Evolutionary conservation across 2,797 vertebrate genomes (phyloP).

Genomic region (Pampus argenteus): DNA sequence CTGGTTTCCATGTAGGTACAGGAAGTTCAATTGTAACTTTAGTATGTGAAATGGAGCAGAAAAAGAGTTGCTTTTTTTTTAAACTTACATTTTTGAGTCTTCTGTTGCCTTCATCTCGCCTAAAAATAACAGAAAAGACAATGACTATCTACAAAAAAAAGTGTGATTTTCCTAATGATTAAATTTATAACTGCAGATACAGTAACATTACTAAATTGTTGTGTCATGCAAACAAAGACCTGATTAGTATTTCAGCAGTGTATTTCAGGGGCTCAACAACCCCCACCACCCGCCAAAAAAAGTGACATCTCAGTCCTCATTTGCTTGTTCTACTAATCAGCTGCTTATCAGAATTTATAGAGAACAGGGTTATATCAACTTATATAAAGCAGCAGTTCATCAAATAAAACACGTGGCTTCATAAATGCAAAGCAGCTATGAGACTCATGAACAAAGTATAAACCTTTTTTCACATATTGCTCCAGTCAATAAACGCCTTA

Average conservation of each 20-base stretch:
- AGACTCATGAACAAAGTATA: conserved; percentile 1
- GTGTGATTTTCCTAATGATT: background rate
- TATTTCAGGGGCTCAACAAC: background rate
- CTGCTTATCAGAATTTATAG: conserved; percentile 49
- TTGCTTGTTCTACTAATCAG: conserved; percentile 57
- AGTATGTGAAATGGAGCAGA: background rate
- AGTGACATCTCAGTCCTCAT: conserved; percentile 41
- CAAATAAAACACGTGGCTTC: conserved; percentile 17
- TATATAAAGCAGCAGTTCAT: conserved; percentile 34
- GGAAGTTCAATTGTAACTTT: background rate
- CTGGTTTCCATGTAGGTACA: background rate
- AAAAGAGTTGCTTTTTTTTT: background rate
- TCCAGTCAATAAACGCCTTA: background rate
- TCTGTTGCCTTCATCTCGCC: conserved; percentile 89
- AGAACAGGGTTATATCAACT: conserved; percentile 21
- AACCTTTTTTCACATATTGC: conserved; percentile 5
- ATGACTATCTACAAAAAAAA: background rate
- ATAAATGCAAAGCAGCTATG: conserved; percentile 68
- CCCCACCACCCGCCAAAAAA: too few relatives aligned
- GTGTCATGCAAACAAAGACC: background rate
- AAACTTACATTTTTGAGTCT: conserved; percentile 89
- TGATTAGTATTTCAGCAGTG: background rate
- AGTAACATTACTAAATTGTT: conserved; percentile 1
- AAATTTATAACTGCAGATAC: background rate
- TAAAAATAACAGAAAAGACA: conserved; percentile 67